Evolutionary conservation across 2,888 invertebrate species (phyloP), one percentile per base, ranked within the genome.

Genomic region (Dryocosmus kuriphilus): DNA sequence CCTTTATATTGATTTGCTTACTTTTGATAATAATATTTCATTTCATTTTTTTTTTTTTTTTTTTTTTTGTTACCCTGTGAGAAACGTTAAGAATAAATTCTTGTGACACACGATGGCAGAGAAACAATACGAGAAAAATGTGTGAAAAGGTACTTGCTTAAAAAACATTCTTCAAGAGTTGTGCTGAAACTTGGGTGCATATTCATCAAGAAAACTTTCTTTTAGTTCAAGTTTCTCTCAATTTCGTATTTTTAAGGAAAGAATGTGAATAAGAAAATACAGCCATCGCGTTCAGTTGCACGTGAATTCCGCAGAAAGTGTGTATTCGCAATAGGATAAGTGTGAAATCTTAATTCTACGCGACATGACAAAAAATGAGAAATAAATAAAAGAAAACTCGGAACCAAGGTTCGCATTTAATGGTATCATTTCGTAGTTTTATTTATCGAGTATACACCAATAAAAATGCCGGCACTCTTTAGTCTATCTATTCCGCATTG

Each of bases 11-110:
- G 84, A 84, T 84, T 86, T 71, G 30, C 77, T 83, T 82, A 80
- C 75, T 83, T 85, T 81, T 84, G 86, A 86, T 88, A 89, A 86
- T 88, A 89, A 88, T 88, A 88, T 87, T 86, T 80, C 22, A 38
- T 77, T 84, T 80, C 80, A 81, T 82, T 83, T 78, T 75, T 83
- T 55, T 77, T 74, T 79, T 82, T 83, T 78, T 75, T 83, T 55
- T 77, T 82, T 79, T 79, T 83, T 84, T 80, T 83, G 82, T 91
- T 90, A 91, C 91, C 91, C 91, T 91, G 91, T 91, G 89, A 90
- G 84, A 85, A 87, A 88, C 81, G 83, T 84, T 85, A 86, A 85
- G 85, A 82, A 88, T 85, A 86, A 85, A 85, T 80, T 81, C 84
- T 82, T 71, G 82, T 82, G 84, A 85, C 74, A 82, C 85, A 84